Percentiles rank a stretch among this genome's conserved stretches.
Conservation (phyloP, 2,797 vertebrate species). For the Rhinophrynus dorsalis region DNA sequence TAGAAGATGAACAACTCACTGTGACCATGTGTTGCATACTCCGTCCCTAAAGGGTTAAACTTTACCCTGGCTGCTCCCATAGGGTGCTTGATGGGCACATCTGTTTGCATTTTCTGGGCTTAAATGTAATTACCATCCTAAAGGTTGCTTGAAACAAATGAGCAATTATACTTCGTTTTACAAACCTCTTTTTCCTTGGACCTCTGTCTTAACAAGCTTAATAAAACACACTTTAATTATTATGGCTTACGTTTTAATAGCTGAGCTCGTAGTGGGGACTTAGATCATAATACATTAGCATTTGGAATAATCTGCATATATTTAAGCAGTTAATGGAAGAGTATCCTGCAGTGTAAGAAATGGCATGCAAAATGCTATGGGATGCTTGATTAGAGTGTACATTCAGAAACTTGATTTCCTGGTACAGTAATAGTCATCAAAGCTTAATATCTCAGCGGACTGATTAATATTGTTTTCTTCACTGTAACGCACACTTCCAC, state of each 20-base stretch:
- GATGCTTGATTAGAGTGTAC: no score
- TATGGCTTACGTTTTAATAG: conserved; percentile 11
- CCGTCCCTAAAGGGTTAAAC: no score
- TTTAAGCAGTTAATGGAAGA: neutral
- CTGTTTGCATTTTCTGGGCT: neutral
- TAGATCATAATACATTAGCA: conserved; percentile 4
- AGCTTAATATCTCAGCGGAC: no score
- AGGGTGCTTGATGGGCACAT: neutral
- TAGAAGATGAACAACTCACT: no score
- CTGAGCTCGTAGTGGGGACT: neutral
- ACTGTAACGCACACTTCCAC: no score
- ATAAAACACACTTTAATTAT: conserved; percentile 22
- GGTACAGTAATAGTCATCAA: no score
- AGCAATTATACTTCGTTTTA: conserved; percentile 17
- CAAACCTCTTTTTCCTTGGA: neutral
- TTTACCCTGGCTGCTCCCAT: neutral
- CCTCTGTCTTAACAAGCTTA: conserved; percentile 18
- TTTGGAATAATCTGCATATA: neutral
- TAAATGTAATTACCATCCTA: conserved; percentile 1
- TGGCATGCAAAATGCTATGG: neutral
- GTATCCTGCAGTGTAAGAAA: neutral
- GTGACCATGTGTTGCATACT: no score
- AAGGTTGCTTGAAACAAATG: neutral
- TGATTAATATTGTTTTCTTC: no score
- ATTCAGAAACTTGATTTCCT: no score